phyloP scores from a whole-genome alignment of 2,797 vertebrate species.

The Enteromius trimaculatus region DNA sequence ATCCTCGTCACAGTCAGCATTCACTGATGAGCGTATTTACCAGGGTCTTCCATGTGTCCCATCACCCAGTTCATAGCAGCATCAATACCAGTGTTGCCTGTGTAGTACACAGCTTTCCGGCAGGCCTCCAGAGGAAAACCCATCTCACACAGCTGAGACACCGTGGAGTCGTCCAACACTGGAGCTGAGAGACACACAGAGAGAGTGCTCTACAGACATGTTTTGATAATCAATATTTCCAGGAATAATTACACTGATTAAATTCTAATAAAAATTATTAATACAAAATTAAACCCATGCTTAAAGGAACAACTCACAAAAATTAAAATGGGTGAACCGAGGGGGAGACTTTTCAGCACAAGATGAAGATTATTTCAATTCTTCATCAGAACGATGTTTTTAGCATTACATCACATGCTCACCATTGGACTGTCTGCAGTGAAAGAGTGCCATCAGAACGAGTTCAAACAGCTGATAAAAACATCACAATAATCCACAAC shows the following conservation, averaged over 20 bases:
- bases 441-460: not conserved
- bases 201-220: slow-evolving; percentile 34
- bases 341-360: too few relatives aligned
- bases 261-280: not conserved
- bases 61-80: slow-evolving; percentile 99
- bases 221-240: not conserved
- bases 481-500: not conserved
- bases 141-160: slow-evolving; percentile 97
- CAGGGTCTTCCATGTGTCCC: slow-evolving; percentile 98
- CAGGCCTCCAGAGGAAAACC: slow-evolving; percentile 97
- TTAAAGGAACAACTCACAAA: not conserved
- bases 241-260: not conserved
- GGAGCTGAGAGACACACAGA: slow-evolving; percentile 81
- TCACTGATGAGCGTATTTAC: slow-evolving; percentile 72
- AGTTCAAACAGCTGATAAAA: not conserved
- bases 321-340: too few relatives aligned
- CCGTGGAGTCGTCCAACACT: slow-evolving; percentile 93
- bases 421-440: not conserved
- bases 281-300: not conserved
- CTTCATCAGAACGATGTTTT: not conserved
- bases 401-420: not conserved
- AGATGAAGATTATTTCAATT: not conserved
- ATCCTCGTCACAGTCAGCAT: not conserved
- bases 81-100: slow-evolving; percentile 95
- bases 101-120: slow-evolving; percentile 97